Evolutionary conservation across 2,797 vertebrate species (phyloP).

Genomic region (Erethizon dorsatum): DNA sequence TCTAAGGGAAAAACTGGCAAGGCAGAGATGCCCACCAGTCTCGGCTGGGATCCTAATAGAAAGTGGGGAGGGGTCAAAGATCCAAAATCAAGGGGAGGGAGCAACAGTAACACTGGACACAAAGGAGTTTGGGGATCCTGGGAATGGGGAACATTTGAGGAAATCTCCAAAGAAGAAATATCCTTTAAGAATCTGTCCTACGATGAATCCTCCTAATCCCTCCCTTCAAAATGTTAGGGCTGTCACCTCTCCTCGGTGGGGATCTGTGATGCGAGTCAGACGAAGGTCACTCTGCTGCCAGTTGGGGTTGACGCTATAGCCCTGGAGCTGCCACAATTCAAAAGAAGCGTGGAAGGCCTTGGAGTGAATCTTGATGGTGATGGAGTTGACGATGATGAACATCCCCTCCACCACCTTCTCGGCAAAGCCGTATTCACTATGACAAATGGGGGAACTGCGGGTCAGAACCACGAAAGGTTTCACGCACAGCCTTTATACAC

Average conservation of each 20-base stretch:
- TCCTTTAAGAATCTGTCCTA: not conserved
- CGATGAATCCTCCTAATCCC: not conserved
- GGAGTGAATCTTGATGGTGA: constrained; percentile 98
- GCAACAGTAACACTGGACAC: not conserved
- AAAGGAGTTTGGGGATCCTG: not conserved
- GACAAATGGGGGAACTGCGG: constrained; percentile 6
- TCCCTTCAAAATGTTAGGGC: not conserved
- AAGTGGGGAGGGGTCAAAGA: not conserved
- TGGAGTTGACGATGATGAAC: constrained; percentile 97
- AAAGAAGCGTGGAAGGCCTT: constrained; percentile 98
- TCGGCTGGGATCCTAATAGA: not conserved
- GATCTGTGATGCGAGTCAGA: constrained; percentile 96
- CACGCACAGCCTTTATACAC: not conserved
- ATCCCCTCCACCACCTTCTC: constrained; percentile 99
- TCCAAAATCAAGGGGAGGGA: not conserved
- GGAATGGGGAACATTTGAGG: not conserved
- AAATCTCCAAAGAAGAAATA: constrained; percentile 16
- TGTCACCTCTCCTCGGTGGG: constrained; percentile 96
- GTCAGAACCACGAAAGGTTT: constrained; percentile 6
- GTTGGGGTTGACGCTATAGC: constrained; percentile 97
- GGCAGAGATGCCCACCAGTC: constrained; percentile 22
- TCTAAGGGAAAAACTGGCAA: not conserved
- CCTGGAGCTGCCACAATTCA: constrained; percentile 98
- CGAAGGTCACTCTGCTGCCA: constrained; percentile 98
- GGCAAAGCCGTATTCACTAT: constrained; percentile 98